Evolutionary conservation across 2,888 invertebrate species (phyloP), one percentile per base, ranked within the genome.

Genomic region (Drosophila subquinaria): DNA sequence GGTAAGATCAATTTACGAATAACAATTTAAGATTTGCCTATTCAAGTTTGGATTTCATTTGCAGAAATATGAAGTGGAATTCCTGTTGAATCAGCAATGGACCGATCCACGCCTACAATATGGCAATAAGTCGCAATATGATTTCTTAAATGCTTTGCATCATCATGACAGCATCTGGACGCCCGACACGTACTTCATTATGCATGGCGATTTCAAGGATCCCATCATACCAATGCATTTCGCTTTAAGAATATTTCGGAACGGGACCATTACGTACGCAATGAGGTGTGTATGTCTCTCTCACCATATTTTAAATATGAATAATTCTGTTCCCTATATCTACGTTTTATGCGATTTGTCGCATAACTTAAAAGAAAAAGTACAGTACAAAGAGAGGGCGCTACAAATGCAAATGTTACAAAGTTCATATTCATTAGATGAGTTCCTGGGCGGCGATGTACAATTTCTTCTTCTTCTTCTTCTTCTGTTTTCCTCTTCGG

Each of bases 41-140:
- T 52, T 11, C 4, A 13, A 52, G 17, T n/a, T 47, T 13, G 9
- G 1, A 13, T 51, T 52, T 45, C 59, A 0, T 23, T 73, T 65
- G 3, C 94, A 98, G 97, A 98, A 98, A 96, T 98, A 98, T 94
- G 98, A 98, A 94, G 97, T 98, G 92, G 98, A 98, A 93, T 98
- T 98, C 93, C 94, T 98, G 82, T 95, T 98, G 89, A 97, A 98
- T 93, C 97, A 98, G 93, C 97, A 97, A 94, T 98, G 98, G 98
- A 96, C 95, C 93, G 98, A 98, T 93, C 97, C 97, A 47, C 95
- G 98, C 78, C 94, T 98, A 88, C 95, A 96, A 85, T 97, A 97
- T 94, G 96, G 96, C 90, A 97, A 97, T 93, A 96, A 96, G 93
- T 97, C 97, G 85, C 95, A 95, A 91, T 97, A 96, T 94, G 96